Base-by-base conservation (phyloP, 2,113 vertebrate species). In the Capricornis sumatraensis region DNA sequence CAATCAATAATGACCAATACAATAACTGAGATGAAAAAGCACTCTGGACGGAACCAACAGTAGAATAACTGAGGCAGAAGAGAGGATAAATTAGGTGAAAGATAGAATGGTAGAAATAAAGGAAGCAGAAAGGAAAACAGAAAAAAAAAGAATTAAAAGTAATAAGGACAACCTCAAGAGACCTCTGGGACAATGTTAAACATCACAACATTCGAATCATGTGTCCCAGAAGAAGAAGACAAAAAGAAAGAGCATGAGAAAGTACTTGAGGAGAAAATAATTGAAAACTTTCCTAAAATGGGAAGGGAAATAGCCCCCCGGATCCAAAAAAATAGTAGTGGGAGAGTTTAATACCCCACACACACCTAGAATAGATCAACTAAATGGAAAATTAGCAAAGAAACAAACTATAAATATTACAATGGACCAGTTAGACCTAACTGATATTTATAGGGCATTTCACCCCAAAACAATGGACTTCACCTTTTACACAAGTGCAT, bases 231-330 rank as follows among this genome's bases (percentile, higher is more conserved):
- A 67, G 33, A 67, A 67, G 16, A 67, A n/a, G 2, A 67, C 62
- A n/a, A n/a, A 67, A 67, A 67, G 62, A n/a, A 67, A 67, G 33
- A 16, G 2, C 33, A 19, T n/a, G 62, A n/a, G 7, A n/a, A 19
- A n/a, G 62, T 67, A 67, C 33, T 64, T 8, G 15, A 67, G 16
- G 16, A 67, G 62, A 67, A 19, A 67, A 67, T 67, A 67, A 4
- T n/a, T 67, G 62, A 19, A 67, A 67, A n/a, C 7, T 67, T 67
- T 67, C 16, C 33, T n/a, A 67, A 67, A 67, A 67, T 67, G 7
- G 30, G 16, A 16, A 67, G 17, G 62, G 7, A 10, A 67, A 67
- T 19, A n/a, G 33, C 33, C 7, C 19, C 7, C 16, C 0, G 0
- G 17, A 4, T 19, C 62, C 33, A 67, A 67, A 62, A 62, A 67